Evolutionary conservation across 2,888 invertebrate species (phyloP).

Genomic region (Bugula neritina): DNA sequence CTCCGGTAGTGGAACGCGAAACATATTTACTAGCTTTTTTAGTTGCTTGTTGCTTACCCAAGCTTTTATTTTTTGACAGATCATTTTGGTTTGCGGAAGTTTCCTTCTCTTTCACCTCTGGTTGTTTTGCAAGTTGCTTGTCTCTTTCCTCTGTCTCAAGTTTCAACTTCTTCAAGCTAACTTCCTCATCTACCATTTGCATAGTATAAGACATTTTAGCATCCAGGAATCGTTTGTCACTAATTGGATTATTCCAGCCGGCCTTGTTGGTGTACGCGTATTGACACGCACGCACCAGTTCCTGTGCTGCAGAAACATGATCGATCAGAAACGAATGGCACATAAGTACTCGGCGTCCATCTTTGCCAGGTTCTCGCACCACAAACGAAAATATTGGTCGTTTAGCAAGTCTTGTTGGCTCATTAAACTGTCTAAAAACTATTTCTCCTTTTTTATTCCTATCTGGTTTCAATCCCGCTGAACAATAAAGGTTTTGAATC

Average conservation of each 20-base stretch:
- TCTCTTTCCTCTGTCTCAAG: constrained; percentile 6
- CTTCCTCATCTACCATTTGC: constrained; percentile 9
- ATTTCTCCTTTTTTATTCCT: background rate
- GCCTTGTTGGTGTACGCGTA: background rate
- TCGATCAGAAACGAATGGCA: constrained; percentile 8
- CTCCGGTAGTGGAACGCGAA: background rate
- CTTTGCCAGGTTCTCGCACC: background rate
- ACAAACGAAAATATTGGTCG: constrained; percentile 6
- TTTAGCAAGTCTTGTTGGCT: background rate
- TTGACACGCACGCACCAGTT: background rate
- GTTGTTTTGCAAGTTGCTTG: background rate
- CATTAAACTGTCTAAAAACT: background rate
- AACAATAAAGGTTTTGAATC: constrained; percentile 19
- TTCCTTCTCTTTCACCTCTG: background rate
- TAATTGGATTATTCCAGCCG: background rate
- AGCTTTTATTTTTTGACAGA: background rate
- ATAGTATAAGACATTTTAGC: constrained; percentile 11
- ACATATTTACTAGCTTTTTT: too few species aligned
- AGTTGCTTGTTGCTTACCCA: background rate
- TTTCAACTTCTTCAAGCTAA: background rate
- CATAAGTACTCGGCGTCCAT: constrained; percentile 6
- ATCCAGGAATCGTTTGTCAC: constrained; percentile 6
- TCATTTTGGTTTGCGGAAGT: background rate
- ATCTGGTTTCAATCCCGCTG: background rate
- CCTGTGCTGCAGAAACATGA: background rate